Conservation (phyloP, 2,888 invertebrate genomes). For the Carterocephalus palaemon region DNA sequence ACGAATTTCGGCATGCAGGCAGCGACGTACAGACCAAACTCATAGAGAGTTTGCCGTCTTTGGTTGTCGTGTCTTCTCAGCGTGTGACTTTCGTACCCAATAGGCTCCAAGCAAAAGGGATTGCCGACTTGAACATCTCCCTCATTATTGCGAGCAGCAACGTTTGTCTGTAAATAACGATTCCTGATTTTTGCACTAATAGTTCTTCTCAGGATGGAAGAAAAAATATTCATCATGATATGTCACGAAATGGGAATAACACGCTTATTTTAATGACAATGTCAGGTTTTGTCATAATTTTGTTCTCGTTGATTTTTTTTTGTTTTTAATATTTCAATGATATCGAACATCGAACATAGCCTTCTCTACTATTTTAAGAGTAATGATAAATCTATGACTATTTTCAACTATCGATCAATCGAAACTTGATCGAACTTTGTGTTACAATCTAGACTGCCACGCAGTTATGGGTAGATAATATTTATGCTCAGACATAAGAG, state of each 20-base stretch:
- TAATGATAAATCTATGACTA: too few species aligned
- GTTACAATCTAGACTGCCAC: too few species aligned
- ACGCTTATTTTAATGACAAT: neutral
- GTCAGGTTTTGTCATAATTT: conserved; percentile 6
- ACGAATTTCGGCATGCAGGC: conserved; percentile 67
- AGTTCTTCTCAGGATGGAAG: conserved; percentile 1
- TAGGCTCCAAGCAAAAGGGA: conserved; percentile 49
- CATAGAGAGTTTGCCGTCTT: conserved; percentile 55
- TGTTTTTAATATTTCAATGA: too few species aligned
- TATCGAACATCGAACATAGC: too few species aligned
- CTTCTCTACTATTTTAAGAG: too few species aligned
- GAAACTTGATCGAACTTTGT: too few species aligned
- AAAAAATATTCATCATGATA: neutral
- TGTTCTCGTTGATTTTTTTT: too few species aligned
- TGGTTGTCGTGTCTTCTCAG: conserved; percentile 55
- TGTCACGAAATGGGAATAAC: too few species aligned
- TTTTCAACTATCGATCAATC: too few species aligned
- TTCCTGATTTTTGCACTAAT: neutral
- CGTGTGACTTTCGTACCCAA: conserved; percentile 46
- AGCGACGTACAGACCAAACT: conserved; percentile 66
- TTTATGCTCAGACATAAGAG: too few species aligned
- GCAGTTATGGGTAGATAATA: too few species aligned
- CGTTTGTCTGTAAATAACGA: conserved; percentile 26
- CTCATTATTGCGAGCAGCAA: conserved; percentile 23
- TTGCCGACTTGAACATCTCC: conserved; percentile 37